Conservation (phyloP, 2,888 invertebrate genomes). For the Chymomyza caudatula region DNA sequence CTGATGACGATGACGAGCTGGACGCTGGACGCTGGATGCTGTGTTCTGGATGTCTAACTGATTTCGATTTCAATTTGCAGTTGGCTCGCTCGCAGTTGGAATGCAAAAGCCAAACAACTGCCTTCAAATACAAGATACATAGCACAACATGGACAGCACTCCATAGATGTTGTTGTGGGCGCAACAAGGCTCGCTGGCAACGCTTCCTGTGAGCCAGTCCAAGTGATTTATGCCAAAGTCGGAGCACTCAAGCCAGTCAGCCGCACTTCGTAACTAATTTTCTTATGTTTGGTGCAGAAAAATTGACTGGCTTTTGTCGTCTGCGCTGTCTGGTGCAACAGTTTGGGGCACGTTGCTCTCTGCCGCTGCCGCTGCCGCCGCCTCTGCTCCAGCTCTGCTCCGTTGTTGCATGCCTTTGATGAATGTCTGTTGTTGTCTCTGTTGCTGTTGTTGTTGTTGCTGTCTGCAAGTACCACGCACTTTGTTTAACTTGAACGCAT, state of each 20-base stretch:
- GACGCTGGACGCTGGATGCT: constrained; percentile 6
- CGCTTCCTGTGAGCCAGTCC: constrained; percentile 57
- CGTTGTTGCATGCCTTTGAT: constrained; percentile 41
- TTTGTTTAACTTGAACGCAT: constrained; percentile 34
- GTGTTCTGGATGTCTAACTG: constrained; percentile 59
- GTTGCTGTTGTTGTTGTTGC: constrained; percentile 23
- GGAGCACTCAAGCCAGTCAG: constrained; percentile 6
- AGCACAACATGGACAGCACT: constrained; percentile 33
- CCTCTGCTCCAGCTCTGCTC: neutral
- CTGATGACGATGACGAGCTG: neutral
- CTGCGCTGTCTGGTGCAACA: constrained; percentile 22
- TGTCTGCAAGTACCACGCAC: constrained; percentile 67
- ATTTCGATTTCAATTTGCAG: constrained; percentile 71
- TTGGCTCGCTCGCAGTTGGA: constrained; percentile 28
- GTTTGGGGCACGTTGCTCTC: constrained; percentile 28
- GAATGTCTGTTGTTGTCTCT: constrained; percentile 47
- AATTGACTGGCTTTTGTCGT: constrained; percentile 68
- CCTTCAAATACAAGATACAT: constrained; percentile 55
- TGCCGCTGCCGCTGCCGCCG: constrained; percentile 27
- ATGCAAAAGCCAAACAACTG: constrained; percentile 38
- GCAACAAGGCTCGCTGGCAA: constrained; percentile 69
- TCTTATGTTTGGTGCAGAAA: constrained; percentile 65
- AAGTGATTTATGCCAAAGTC: neutral
- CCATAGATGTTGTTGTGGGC: constrained; percentile 67
- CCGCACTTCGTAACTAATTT: constrained; percentile 58